A percentile compares a stretch with the other conserved stretches of the same genome.
These are phyloP conservation scores for Bambusicola thoracicus DNA, from an alignment of 2,113 vertebrate genomes.

Conservation along the genomic window DNA sequence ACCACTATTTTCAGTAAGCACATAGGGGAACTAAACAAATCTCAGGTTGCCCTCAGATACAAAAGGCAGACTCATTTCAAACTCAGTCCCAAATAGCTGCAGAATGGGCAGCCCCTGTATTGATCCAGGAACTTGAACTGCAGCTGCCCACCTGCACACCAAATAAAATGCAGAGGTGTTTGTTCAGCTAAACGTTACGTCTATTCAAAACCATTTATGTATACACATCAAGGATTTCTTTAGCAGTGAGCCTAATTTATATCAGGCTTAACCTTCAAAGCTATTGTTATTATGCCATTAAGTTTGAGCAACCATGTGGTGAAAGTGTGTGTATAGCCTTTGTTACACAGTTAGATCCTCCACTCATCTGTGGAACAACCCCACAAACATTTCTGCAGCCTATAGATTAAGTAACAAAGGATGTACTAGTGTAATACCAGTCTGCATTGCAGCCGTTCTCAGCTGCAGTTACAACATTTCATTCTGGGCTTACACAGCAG, in stretches of 20 bases:
- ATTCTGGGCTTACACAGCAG: not conserved
- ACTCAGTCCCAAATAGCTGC: not conserved
- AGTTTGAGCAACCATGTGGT: not conserved
- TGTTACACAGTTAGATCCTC: not conserved
- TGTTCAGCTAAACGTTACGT: not conserved
- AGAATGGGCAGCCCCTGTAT: not conserved
- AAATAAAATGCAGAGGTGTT: not conserved
- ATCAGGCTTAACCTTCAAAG: conserved; percentile 21
- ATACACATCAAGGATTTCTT: not conserved
- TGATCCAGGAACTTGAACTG: not conserved
- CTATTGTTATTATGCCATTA: not conserved
- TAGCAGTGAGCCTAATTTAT: conserved; percentile 5
- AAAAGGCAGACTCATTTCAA: not conserved
- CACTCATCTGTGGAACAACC: not conserved
- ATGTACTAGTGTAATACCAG: not conserved
- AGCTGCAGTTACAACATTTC: not conserved
- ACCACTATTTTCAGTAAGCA: not conserved
- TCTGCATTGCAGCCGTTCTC: not conserved
- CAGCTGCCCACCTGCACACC: not conserved
- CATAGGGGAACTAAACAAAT: not conserved
- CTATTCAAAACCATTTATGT: conserved; percentile 12
- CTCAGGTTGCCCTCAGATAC: not conserved
- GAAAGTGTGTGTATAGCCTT: not conserved
- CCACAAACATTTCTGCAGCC: not conserved
- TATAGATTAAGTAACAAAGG: not conserved